phyloP scores from a whole-genome alignment of 2,113 vertebrate genomes.

The Grallaria varia region DNA sequence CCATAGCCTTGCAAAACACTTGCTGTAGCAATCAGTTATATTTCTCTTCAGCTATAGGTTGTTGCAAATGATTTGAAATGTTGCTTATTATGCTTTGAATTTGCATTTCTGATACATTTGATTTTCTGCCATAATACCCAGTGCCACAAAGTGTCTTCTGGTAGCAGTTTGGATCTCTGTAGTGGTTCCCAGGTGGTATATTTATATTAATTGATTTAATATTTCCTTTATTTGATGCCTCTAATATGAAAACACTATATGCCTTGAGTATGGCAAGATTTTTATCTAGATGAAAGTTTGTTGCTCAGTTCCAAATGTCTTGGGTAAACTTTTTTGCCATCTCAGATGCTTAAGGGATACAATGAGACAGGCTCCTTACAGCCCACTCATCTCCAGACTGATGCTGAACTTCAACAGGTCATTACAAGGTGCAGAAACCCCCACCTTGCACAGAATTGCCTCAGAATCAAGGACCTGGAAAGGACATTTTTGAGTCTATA shows the following conservation, averaged over 20 bases:
- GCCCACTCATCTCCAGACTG: not conserved
- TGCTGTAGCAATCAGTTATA: not conserved
- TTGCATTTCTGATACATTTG: not conserved
- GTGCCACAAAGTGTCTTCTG: not conserved
- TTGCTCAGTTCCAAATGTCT: not conserved
- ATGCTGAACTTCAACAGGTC: not conserved
- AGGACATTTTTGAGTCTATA: not conserved
- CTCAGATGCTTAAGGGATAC: not conserved
- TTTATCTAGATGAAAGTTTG: not conserved
- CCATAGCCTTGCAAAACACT: not conserved
- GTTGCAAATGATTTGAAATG: not conserved
- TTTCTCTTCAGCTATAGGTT: not conserved
- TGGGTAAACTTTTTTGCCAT: not conserved
- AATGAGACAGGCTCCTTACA: not conserved
- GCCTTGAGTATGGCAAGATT: not conserved
- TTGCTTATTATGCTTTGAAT: not conserved
- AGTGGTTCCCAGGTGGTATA: not conserved
- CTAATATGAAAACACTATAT: not conserved
- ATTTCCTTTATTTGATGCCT: not conserved
- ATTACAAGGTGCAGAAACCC: not conserved
- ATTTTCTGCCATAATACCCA: not conserved
- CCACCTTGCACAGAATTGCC: not conserved
- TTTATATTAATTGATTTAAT: not conserved
- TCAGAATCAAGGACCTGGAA: not conserved
- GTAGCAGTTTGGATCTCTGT: not conserved